phyloP scores from a whole-genome alignment of 2,113 vertebrate genomes.

The Taxidea taxus region DNA sequence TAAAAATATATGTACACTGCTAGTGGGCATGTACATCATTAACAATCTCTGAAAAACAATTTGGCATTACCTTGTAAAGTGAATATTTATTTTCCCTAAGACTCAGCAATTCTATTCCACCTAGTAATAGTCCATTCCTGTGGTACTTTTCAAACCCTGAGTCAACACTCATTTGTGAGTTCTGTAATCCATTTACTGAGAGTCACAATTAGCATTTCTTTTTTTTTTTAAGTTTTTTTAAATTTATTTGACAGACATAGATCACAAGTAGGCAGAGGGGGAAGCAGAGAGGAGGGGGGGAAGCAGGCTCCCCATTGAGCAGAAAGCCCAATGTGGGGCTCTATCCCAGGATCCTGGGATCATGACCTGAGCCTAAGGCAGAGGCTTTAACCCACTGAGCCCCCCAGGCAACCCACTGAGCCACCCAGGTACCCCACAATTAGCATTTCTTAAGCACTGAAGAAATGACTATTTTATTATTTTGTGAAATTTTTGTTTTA shows the following conservation, averaged over 20 bases:
- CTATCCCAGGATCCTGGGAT: too few relatives aligned
- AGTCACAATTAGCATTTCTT: not conserved
- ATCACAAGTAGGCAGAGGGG: too few relatives aligned
- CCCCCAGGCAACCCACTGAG: too few relatives aligned
- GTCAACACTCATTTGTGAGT: not conserved
- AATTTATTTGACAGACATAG: too few relatives aligned
- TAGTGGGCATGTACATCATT: not conserved
- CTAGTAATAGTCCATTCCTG: not conserved
- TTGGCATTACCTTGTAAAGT: not conserved
- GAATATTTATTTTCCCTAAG: not conserved
- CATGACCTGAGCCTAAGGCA: too few relatives aligned
- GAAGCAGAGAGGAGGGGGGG: accelerated
- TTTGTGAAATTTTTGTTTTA: not conserved
- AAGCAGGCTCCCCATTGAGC: too few relatives aligned
- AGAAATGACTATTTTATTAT: not conserved
- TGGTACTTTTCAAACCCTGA: constrained; percentile 7
- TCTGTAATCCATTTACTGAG: not conserved
- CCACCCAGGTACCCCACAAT: too few relatives aligned
- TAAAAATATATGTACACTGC: not conserved
- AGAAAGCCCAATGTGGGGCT: too few relatives aligned
- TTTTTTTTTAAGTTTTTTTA: too few relatives aligned
- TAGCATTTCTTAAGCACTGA: not conserved
- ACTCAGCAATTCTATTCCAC: not conserved
- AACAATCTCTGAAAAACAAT: not conserved
- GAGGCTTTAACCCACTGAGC: too few relatives aligned